A percentile compares a stretch with the other conserved stretches of the same genome.
Evolutionary conservation across 1,140 invertebrate genomes (phyloP).

Genomic region (Potamilus streckersoni): DNA sequence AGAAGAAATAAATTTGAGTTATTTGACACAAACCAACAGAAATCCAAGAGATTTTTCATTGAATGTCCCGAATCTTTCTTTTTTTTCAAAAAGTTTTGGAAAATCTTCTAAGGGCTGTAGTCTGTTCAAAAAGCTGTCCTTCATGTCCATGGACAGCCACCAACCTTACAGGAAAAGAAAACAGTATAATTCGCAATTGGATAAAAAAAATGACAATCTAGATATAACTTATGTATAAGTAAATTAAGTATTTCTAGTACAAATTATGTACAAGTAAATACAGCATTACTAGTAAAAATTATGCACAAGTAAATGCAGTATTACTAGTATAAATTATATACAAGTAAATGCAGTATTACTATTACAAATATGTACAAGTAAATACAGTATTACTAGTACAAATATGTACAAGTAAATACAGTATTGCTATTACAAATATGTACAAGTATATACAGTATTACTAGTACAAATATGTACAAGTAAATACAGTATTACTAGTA

Average conservation of each 20-base stretch:
- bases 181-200: not conserved
- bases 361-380: too few species aligned
- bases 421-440: too few species aligned
- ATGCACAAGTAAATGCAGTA: too few species aligned
- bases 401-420: too few species aligned
- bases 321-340: too few species aligned
- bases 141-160: conserved; percentile 61
- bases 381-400: too few species aligned
- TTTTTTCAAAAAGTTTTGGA: conserved; percentile 49
- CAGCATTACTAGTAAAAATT: too few species aligned
- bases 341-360: too few species aligned
- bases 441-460: too few species aligned
- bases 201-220: not conserved
- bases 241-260: not conserved
- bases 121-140: conserved; percentile 57
- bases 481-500: too few species aligned
- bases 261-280: not conserved
- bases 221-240: not conserved
- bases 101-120: conserved; percentile 58
- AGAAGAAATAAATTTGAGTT: conserved; percentile 3
- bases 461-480: too few species aligned
- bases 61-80: conserved; percentile 51
- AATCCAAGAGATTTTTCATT: conserved; percentile 59
- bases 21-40: conserved; percentile 45
- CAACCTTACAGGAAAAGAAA: conserved; percentile 53